Evolutionary conservation across 2,113 vertebrate species (phyloP).

Genomic region (Emydura subglobosa): DNA sequence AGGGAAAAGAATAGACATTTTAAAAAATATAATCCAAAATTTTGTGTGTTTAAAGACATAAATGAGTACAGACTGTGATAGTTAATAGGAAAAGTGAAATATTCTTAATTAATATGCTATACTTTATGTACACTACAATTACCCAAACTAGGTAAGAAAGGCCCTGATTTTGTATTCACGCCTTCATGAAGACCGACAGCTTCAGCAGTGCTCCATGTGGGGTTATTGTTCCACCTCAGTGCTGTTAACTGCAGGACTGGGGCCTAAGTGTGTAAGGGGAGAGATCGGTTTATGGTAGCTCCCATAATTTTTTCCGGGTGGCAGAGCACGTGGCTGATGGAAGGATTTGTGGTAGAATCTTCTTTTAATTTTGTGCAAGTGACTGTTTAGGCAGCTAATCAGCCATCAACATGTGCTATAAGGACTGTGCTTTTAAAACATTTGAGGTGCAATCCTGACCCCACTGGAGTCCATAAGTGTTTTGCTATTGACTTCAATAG

Average conservation of each 20-base stretch:
- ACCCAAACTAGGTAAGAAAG: background rate
- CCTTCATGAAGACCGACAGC: background rate
- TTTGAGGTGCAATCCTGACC: background rate
- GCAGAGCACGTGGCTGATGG: background rate
- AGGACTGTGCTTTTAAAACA: background rate
- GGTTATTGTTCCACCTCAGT: background rate
- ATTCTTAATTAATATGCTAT: background rate
- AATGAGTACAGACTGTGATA: background rate
- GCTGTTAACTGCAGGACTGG: background rate
- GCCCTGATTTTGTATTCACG: background rate
- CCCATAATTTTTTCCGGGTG: background rate
- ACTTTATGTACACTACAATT: background rate
- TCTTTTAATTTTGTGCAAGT: background rate
- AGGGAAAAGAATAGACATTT: background rate
- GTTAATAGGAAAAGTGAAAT: background rate
- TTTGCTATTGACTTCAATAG: background rate
- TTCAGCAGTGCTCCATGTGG: background rate
- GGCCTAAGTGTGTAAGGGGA: background rate
- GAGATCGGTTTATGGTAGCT: background rate
- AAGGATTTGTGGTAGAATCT: background rate
- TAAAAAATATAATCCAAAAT: background rate
- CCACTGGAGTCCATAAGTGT: background rate
- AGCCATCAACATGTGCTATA: background rate
- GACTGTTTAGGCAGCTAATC: background rate
- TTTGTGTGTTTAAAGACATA: background rate